These are phyloP conservation scores for Esox niger DNA, from an alignment of 2,113 vertebrate species.

Conservation along the genomic window DNA sequence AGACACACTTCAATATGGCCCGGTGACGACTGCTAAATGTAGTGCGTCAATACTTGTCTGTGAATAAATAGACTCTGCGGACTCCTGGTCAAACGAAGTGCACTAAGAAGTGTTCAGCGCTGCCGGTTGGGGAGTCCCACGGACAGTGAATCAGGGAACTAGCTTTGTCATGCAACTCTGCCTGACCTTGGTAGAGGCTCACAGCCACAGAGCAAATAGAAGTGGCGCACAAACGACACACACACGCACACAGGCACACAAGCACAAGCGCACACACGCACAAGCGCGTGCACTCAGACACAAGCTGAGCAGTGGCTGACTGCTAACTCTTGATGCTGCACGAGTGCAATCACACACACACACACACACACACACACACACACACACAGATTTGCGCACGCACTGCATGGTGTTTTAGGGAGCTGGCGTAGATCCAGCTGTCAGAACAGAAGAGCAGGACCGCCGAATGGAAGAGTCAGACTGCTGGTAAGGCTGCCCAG, in stretches of 20 bases:
- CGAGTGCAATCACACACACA: background rate
- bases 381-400: background rate
- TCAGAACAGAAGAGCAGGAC: constrained; percentile 32
- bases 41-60: too few relatives aligned
- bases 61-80: too few relatives aligned
- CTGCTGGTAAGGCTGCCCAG: constrained; percentile 17
- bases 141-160: constrained; percentile 8
- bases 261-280: background rate
- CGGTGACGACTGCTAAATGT: background rate
- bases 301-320: too few relatives aligned
- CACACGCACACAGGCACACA: constrained; percentile 1
- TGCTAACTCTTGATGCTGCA: too few relatives aligned
- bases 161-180: constrained; percentile 35
- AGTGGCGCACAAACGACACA: constrained; percentile 34
- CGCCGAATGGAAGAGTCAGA: constrained; percentile 38
- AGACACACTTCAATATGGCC: background rate
- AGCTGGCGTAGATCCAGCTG: constrained; percentile 38
- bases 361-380: constrained; percentile 2
- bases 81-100: background rate
- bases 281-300: background rate
- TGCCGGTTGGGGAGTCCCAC: background rate
- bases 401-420: background rate
- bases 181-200: constrained; percentile 31
- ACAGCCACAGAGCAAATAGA: constrained; percentile 5
- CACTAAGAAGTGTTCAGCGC: background rate